Conservation (phyloP, 2,888 invertebrate species). For the Gibbula magus region DNA sequence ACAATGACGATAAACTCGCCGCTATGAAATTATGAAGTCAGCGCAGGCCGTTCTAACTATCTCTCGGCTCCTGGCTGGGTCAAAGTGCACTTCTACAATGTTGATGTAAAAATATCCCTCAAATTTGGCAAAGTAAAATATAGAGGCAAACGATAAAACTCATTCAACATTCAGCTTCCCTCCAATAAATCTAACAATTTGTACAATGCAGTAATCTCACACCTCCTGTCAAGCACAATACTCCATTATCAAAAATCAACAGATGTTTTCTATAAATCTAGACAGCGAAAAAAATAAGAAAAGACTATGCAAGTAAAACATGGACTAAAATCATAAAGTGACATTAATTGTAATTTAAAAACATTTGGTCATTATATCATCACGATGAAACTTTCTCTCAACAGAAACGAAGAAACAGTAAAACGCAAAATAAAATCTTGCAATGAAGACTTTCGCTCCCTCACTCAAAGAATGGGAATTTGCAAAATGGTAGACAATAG, state of each 20-base stretch:
- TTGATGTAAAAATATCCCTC: slow-evolving; percentile 14
- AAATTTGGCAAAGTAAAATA: slow-evolving; percentile 8
- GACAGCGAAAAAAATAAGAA: slow-evolving; percentile 6
- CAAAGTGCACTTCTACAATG: slow-evolving; percentile 11
- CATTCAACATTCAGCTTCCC: neutral
- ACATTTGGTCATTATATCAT: neutral
- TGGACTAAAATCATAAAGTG: neutral
- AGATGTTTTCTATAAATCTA: neutral
- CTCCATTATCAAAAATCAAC: slow-evolving; percentile 14
- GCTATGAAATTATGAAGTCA: too few relatives aligned
- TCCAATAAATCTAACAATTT: neutral
- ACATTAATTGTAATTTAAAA: neutral
- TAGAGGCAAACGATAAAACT: neutral
- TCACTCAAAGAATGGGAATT: slow-evolving; percentile 14
- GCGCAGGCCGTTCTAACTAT: neutral
- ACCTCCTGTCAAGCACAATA: neutral
- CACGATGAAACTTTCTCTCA: slow-evolving; percentile 2
- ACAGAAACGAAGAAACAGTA: slow-evolving; percentile 4
- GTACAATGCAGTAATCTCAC: neutral
- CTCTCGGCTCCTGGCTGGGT: neutral
- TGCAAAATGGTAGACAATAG: slow-evolving; percentile 23
- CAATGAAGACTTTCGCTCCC: slow-evolving; percentile 1
- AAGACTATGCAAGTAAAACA: neutral
- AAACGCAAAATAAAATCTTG: slow-evolving; percentile 4
- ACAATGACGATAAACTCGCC: neutral